Conservation (phyloP, 2,888 invertebrate species). For the Stenodema calcarata region DNA sequence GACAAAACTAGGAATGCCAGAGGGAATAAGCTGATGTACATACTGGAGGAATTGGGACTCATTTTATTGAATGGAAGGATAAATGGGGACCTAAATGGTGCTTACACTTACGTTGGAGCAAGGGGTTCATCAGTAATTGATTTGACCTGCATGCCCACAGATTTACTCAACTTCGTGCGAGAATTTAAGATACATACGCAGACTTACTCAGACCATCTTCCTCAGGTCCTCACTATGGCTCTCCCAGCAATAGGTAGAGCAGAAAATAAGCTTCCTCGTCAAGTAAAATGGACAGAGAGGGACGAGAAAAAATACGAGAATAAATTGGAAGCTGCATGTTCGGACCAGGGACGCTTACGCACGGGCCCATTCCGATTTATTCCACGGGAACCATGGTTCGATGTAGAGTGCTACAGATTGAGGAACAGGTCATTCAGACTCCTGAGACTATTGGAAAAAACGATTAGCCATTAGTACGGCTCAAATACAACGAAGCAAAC, state of each 20-base stretch:
- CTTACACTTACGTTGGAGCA: neutral
- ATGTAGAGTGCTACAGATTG: neutral
- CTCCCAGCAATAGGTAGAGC: neutral
- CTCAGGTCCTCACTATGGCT: neutral
- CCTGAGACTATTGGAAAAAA: slow-evolving; percentile 1
- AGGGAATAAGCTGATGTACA: no score
- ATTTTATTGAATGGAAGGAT: no score
- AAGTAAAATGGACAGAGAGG: neutral
- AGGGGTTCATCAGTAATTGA: neutral
- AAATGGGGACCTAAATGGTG: no score
- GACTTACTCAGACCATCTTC: neutral
- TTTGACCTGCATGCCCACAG: neutral
- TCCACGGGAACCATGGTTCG: slow-evolving; percentile 19
- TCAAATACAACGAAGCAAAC: neutral
- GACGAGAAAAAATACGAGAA: neutral
- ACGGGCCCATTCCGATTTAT: neutral
- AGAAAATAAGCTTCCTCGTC: neutral
- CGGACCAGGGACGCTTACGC: neutral
- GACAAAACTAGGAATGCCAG: no score
- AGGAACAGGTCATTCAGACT: slow-evolving; percentile 1
- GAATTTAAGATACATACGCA: neutral
- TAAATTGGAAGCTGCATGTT: no score
- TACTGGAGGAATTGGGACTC: no score
- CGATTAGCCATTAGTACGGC: neutral
- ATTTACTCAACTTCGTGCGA: neutral